phyloP scores from a whole-genome alignment of 2,797 vertebrate genomes.

The Periophthalmus magnuspinnatus region DNA sequence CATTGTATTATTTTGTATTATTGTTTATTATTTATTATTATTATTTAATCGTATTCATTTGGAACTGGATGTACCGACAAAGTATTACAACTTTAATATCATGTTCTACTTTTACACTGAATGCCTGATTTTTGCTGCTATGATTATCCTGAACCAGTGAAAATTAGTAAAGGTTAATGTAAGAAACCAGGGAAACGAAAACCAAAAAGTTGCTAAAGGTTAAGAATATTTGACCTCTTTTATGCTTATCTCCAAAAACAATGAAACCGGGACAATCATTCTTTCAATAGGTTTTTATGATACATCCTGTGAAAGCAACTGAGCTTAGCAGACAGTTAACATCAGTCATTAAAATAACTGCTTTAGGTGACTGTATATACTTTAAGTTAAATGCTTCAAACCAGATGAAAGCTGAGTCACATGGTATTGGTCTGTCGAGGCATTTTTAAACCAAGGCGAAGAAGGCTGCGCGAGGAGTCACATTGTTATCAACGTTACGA shows the following conservation, averaged over 20 bases:
- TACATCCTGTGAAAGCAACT: not conserved
- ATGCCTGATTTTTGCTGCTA: not conserved
- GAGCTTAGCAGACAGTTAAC: no score
- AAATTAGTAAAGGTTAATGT: not conserved
- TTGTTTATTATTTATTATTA: no score
- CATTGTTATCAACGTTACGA: slow-evolving; percentile 4
- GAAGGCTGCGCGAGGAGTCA: not conserved
- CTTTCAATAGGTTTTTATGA: not conserved
- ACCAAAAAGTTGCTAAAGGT: not conserved
- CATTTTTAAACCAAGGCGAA: slow-evolving; percentile 2
- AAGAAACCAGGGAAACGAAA: not conserved
- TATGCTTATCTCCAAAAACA: not conserved
- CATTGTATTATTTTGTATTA: not conserved
- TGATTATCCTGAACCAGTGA: not conserved
- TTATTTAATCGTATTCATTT: no score
- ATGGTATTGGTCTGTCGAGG: not conserved
- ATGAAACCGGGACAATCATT: not conserved
- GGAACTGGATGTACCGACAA: not conserved
- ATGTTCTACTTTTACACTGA: not conserved
- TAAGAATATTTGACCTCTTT: not conserved
- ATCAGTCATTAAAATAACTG: not conserved
- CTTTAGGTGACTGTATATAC: not conserved
- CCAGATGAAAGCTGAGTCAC: not conserved
- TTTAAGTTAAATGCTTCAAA: not conserved
- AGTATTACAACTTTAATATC: not conserved